Conservation (phyloP, 2,888 invertebrate genomes). For the Amphimallon solstitiale region DNA sequence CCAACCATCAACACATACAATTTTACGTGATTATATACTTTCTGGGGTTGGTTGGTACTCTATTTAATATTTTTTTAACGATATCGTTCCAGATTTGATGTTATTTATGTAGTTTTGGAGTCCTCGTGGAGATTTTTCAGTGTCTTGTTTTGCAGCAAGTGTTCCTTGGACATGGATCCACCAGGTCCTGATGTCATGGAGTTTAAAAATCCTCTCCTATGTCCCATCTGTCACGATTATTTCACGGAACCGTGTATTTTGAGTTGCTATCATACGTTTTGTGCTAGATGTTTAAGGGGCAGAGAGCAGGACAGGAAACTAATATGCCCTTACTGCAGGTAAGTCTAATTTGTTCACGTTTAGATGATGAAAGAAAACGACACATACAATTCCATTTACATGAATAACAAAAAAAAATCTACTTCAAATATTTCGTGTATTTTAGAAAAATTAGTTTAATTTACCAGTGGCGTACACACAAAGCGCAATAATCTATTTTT, state of each 20-base stretch:
- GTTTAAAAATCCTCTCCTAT: conserved; percentile 71
- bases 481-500: too few species aligned
- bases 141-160: conserved; percentile 42
- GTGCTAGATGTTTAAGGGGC: conserved; percentile 72
- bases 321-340: conserved; percentile 76
- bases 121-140: conserved; percentile 1
- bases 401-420: too few species aligned
- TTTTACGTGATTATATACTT: conserved; percentile 26
- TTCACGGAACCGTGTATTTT: conserved; percentile 75
- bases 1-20: not conserved
- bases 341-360: conserved; percentile 35
- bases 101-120: not conserved
- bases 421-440: too few species aligned
- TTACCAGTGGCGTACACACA: not conserved
- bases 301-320: conserved; percentile 71
- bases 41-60: conserved; percentile 13
- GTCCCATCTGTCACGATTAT: conserved; percentile 75
- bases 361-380: not conserved
- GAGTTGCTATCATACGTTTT: conserved; percentile 77
- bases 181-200: conserved; percentile 59
- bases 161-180: conserved; percentile 58
- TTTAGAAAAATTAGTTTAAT: not conserved
- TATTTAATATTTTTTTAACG: not conserved
- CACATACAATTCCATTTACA: too few species aligned
- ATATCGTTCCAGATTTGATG: too few species aligned